phyloP scores from a whole-genome alignment of 2,888 invertebrate species.

The Penaeus monodon region DNA sequence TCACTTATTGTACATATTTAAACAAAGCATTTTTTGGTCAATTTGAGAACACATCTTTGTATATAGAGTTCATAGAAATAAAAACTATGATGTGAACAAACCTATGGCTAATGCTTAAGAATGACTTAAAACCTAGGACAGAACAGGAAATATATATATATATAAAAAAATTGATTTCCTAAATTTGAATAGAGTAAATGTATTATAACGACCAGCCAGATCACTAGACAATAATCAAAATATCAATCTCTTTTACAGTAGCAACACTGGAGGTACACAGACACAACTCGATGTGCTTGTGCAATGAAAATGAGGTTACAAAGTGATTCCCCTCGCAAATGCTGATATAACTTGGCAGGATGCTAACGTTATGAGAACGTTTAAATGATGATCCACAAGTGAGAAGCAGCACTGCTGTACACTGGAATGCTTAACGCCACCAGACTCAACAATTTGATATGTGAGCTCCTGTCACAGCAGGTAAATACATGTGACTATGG shows the following conservation, averaged over 20 bases:
- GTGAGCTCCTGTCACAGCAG: constrained; percentile 58
- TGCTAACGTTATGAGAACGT: constrained; percentile 48
- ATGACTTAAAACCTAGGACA: constrained; percentile 54
- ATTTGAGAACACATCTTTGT: constrained; percentile 51
- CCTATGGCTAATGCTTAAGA: constrained; percentile 50
- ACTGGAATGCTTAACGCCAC: constrained; percentile 57
- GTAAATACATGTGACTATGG: constrained; percentile 39
- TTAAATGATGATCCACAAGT: constrained; percentile 42
- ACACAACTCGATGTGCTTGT: constrained; percentile 55
- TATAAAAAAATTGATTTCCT: constrained; percentile 45
- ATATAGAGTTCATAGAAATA: constrained; percentile 52
- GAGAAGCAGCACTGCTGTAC: constrained; percentile 46
- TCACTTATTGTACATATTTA: constrained; percentile 51
- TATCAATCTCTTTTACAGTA: constrained; percentile 49
- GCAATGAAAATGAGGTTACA: constrained; percentile 44
- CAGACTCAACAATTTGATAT: constrained; percentile 55
- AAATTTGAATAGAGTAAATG: constrained; percentile 53
- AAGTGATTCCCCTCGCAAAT: constrained; percentile 48
- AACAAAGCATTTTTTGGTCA: constrained; percentile 58
- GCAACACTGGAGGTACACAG: constrained; percentile 51
- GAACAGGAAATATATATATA: constrained; percentile 53
- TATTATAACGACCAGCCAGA: constrained; percentile 55
- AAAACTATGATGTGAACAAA: constrained; percentile 51
- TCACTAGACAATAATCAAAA: constrained; percentile 45
- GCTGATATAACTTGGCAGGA: constrained; percentile 57